phyloP scores from a whole-genome alignment of 2,888 invertebrate genomes.

The Patella pellucida region DNA sequence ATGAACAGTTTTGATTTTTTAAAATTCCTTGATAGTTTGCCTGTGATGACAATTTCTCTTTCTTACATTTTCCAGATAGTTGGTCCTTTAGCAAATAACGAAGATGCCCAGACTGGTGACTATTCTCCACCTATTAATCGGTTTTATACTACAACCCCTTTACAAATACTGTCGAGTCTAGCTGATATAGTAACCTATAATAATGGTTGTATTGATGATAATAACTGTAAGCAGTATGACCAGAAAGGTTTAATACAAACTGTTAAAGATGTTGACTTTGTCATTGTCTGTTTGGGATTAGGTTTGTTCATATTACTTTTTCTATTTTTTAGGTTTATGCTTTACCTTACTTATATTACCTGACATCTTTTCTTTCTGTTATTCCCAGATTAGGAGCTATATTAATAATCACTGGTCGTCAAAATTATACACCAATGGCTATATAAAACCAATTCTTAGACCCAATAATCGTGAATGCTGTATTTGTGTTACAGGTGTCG shows the following conservation, averaged over 20 bases:
- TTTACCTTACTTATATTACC: no score
- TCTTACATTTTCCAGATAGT: slow-evolving; percentile 46
- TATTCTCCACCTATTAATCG: slow-evolving; percentile 52
- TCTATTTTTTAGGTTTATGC: background rate
- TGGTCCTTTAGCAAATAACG: slow-evolving; percentile 64
- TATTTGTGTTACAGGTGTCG: slow-evolving; percentile 37
- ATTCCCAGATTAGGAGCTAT: no score
- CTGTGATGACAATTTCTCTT: background rate
- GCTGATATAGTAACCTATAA: slow-evolving; percentile 43
- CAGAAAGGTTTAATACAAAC: slow-evolving; percentile 39
- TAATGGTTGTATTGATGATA: slow-evolving; percentile 49
- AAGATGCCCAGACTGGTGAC: slow-evolving; percentile 55
- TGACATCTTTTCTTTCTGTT: no score
- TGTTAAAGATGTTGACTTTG: slow-evolving; percentile 43
- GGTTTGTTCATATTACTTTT: slow-evolving; percentile 42
- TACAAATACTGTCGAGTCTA: slow-evolving; percentile 42
- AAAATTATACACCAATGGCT: no score
- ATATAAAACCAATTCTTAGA: no score
- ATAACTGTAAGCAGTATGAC: slow-evolving; percentile 48
- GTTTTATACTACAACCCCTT: slow-evolving; percentile 50
- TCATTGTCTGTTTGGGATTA: slow-evolving; percentile 61
- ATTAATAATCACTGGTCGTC: no score
- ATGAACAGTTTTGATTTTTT: background rate
- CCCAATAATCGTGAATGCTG: no score
- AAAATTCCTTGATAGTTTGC: background rate